phyloP scores from a whole-genome alignment of 2,113 vertebrate genomes.

The Isichthys henryi region DNA sequence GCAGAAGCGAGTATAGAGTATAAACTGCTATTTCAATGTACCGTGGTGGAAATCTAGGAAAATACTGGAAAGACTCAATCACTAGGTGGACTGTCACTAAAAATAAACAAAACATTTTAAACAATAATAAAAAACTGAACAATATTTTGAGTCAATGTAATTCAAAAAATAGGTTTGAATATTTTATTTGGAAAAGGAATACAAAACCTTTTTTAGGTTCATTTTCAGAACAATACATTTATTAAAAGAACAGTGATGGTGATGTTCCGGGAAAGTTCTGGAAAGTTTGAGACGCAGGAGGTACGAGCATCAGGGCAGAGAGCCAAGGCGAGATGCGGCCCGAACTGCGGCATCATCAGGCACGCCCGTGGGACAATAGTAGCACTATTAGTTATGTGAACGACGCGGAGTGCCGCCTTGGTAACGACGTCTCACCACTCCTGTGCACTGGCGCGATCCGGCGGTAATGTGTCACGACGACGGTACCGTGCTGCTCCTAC shows the following conservation, averaged over 20 bases:
- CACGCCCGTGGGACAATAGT: neutral
- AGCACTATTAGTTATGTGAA: slow-evolving; percentile 19
- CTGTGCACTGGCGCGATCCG: slow-evolving; percentile 14
- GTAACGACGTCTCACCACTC: slow-evolving; percentile 26
- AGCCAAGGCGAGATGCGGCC: neutral
- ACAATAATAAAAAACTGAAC: neutral
- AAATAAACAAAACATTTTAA: neutral
- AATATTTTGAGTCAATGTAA: neutral
- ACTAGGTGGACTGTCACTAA: neutral
- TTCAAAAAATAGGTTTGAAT: neutral
- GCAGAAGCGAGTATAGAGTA: neutral
- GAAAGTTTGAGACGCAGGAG: neutral
- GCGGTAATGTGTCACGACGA: neutral
- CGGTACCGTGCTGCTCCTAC: slow-evolving; percentile 24
- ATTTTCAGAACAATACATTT: neutral
- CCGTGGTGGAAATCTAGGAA: neutral
- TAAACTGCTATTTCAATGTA: neutral
- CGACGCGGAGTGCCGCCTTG: slow-evolving; percentile 17
- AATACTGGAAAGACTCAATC: neutral
- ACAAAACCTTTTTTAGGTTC: neutral
- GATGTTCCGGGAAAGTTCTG: neutral
- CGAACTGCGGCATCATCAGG: neutral
- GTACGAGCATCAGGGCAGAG: neutral
- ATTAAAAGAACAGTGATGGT: neutral
- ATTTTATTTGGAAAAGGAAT: neutral